Percentiles rank a stretch among this genome's conserved stretches.
Conservation (phyloP, 1,140 invertebrate species). For the Calephelis nemesis region DNA sequence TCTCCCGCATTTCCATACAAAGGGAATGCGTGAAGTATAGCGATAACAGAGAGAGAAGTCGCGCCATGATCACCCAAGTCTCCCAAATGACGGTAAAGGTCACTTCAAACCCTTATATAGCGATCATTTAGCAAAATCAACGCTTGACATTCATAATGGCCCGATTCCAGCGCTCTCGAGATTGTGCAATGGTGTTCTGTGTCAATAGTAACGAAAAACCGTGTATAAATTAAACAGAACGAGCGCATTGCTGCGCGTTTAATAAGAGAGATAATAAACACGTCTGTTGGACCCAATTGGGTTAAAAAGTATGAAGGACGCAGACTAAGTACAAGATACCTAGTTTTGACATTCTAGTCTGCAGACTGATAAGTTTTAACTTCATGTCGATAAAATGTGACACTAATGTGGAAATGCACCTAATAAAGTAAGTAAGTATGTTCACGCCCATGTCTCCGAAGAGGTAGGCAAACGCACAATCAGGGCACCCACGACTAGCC, state of each 20-base stretch:
- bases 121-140: constrained; percentile 54
- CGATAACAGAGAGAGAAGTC: constrained; percentile 41
- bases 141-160: constrained; percentile 69
- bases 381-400: no score
- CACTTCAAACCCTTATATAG: constrained; percentile 65
- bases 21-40: constrained; percentile 39
- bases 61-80: constrained; percentile 52
- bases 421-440: no score
- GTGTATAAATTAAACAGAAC: constrained; percentile 54
- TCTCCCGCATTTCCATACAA: constrained; percentile 69
- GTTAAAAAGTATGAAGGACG: constrained; percentile 4
- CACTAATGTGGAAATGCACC: no score
- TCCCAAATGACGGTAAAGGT: constrained; percentile 62
- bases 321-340: background rate
- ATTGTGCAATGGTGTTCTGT: constrained; percentile 71
- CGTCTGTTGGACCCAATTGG: constrained; percentile 1
- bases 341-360: background rate
- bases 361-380: background rate
- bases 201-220: constrained; percentile 76
- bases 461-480: no score
- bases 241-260: constrained; percentile 55
- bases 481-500: no score
- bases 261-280: constrained; percentile 22
- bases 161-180: constrained; percentile 61
- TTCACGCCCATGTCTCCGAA: no score